Evolutionary conservation across 2,888 invertebrate species (phyloP).

Genomic region (Andrena bicolor): DNA sequence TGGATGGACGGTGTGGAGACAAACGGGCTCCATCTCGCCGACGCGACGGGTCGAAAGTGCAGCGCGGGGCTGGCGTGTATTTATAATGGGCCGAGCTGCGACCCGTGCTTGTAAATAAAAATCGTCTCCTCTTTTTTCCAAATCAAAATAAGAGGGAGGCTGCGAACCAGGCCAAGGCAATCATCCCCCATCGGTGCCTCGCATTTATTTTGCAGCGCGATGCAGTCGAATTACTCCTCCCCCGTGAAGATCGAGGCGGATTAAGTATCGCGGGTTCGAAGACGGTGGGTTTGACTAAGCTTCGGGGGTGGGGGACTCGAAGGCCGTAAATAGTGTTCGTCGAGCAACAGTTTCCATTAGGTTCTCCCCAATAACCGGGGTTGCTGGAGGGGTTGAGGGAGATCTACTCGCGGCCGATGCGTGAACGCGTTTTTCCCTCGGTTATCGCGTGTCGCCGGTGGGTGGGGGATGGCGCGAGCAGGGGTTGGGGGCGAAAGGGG

Average conservation of each 20-base stretch:
- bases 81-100: slow-evolving; percentile 26
- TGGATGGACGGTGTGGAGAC: not conserved
- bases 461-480: not conserved
- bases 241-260: too few species aligned
- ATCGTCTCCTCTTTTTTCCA: not conserved
- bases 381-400: not conserved
- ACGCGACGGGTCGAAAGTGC: not conserved
- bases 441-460: slow-evolving; percentile 26
- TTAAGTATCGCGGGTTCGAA: too few species aligned
- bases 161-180: too few species aligned
- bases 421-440: slow-evolving; percentile 29
- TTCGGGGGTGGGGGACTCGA: not conserved
- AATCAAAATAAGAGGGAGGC: too few species aligned
- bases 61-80: slow-evolving; percentile 16
- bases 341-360: slow-evolving; percentile 5
- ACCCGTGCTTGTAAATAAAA: slow-evolving; percentile 18
- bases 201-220: slow-evolving; percentile 44
- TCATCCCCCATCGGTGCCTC: too few species aligned
- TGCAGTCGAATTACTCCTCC: slow-evolving; percentile 42
- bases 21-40: not conserved
- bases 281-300: too few species aligned
- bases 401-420: slow-evolving; percentile 11
- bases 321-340: not conserved
- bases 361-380: not conserved
- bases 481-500: slow-evolving; percentile 17